Evolutionary conservation across 2,797 vertebrate species (phyloP), one percentile per base, ranked within the genome.

Genomic region (Fundulus diaphanus): DNA sequence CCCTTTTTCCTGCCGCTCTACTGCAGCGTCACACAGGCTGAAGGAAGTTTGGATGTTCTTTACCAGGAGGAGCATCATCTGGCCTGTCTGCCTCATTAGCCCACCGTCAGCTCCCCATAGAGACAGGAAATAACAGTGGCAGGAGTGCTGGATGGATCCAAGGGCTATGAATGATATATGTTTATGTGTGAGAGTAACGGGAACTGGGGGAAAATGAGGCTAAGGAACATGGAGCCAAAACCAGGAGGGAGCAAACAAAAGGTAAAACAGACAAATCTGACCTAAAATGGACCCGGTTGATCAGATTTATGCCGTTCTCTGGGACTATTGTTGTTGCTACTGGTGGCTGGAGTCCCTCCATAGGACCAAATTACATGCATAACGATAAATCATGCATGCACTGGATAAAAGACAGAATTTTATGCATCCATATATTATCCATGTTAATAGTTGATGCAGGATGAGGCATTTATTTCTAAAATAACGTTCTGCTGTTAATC

Each of bases 71-170:
- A 90, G 83, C 89, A 93, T 94, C 93, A 91, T 93, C 88, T 91
- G 92, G 85, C 82, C 82, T 52, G 70, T 88, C 75, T 87, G 90
- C 89, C 85, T 94, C 92, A 93, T 94, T 93, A 93, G 88, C 56
- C 87, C 80, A 73, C 80, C 73, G 82, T 83, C 71, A 69, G 78
- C 75, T 83, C 89, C 91, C 87, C 79, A 77, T 16, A 42, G 88
- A 89, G 90, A 78, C 86, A 69, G 85, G 90, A 89, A 91, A 86
- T 85, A 90, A 81, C 78, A 82, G 72, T 29, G 27, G 82, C 79
- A 83, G 82, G 83, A 85, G 85, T 72, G 51, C 74, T 73, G 76
- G 81, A 82, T 80, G 74, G 85, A 81, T 63, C 75, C 54, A 54
- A 78, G 73, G 1, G 59, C 59, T 78, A 73, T 82, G 78, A 84